These are phyloP conservation scores for Pseudonaja textilis DNA, from an alignment of 2,113 vertebrate genomes.

Conservation along the genomic window DNA sequence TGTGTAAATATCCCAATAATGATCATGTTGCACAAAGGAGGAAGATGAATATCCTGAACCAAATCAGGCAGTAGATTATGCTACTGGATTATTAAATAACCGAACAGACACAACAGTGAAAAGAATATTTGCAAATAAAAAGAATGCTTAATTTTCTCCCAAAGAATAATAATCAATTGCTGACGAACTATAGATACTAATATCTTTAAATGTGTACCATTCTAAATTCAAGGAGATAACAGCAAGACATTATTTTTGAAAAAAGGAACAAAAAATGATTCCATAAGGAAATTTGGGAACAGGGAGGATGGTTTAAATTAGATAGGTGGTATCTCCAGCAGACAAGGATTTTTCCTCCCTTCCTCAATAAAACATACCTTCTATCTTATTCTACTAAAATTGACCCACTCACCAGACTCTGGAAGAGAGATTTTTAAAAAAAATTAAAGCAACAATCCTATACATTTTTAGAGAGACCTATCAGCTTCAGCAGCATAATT, in stretches of 20 bases:
- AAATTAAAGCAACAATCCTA: background rate
- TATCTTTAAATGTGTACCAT: background rate
- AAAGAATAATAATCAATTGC: background rate
- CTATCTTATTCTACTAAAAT: background rate
- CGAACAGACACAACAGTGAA: background rate
- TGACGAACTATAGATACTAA: background rate
- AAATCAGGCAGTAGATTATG: background rate
- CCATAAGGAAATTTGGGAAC: background rate
- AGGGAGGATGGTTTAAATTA: background rate
- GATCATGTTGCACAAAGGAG: background rate
- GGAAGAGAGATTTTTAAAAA: background rate
- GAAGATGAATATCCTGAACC: background rate
- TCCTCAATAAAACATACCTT: background rate
- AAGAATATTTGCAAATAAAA: background rate
- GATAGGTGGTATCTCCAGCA: background rate
- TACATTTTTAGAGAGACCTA: background rate
- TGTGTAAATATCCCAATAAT: background rate
- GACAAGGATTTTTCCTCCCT: background rate
- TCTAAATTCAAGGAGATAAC: background rate
- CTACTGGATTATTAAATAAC: background rate
- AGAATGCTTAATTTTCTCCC: background rate
- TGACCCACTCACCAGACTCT: background rate
- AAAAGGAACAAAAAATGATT: background rate
- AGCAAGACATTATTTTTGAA: background rate
- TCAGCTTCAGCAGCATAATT: background rate